Evolutionary conservation across 1,140 invertebrate genomes (phyloP).

Genomic region (Anagrus nilaparvatae): DNA sequence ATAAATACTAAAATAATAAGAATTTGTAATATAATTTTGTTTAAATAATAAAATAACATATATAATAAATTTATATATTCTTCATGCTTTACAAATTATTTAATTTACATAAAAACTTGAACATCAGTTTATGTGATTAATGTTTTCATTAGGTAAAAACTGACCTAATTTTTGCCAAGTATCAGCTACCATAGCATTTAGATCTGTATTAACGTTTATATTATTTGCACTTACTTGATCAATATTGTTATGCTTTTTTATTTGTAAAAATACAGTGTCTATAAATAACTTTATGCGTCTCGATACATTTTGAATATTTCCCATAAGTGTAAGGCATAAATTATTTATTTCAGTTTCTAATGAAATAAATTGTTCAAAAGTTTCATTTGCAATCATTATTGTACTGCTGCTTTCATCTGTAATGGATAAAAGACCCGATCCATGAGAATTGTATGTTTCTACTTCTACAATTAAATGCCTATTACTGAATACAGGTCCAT

Average conservation of each 20-base stretch:
- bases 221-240: too few species aligned
- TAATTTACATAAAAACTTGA: too few species aligned
- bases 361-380: neutral
- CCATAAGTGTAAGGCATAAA: neutral
- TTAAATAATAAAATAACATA: too few species aligned
- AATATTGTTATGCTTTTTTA: conserved; percentile 1
- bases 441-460: neutral
- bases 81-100: too few species aligned
- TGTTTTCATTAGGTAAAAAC: too few species aligned
- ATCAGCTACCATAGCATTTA: too few species aligned
- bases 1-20: too few species aligned
- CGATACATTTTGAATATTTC: neutral
- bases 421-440: neutral
- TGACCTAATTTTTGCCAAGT: too few species aligned
- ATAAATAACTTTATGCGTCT: conserved; percentile 1
- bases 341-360: neutral
- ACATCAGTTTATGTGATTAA: too few species aligned
- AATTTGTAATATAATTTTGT: too few species aligned
- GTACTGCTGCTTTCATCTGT: neutral
- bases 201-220: too few species aligned
- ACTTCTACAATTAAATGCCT: neutral
- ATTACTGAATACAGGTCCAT: neutral
- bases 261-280: neutral
- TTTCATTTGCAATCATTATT: neutral
- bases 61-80: too few species aligned